Evolutionary conservation across 1,140 invertebrate species (phyloP).

Genomic region (Macrosteles quadrilineatus): DNA sequence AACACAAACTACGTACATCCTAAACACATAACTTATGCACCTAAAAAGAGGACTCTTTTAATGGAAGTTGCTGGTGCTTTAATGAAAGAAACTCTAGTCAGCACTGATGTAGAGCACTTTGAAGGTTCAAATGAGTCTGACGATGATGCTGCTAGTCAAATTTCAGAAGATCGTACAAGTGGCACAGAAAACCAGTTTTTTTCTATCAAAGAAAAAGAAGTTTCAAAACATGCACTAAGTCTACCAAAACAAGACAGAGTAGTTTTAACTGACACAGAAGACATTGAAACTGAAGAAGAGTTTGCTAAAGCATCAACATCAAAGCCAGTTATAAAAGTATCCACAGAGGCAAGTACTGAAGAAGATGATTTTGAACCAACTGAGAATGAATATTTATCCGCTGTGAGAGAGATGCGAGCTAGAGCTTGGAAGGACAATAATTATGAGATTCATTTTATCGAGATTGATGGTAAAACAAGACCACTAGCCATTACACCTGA

Average conservation of each 20-base stretch:
- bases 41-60: conserved; percentile 6
- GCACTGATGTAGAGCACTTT: conserved; percentile 33
- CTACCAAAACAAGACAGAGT: conserved; percentile 13
- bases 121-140: conserved; percentile 23
- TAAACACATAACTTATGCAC: neutral
- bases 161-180: neutral
- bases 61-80: conserved; percentile 17
- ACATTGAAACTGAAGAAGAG: conserved; percentile 37
- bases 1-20: neutral
- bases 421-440: conserved; percentile 34
- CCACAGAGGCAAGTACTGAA: conserved; percentile 32
- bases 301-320: neutral
- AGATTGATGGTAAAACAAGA: conserved; percentile 33
- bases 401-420: conserved; percentile 36
- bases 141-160: conserved; percentile 7
- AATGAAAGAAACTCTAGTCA: conserved; percentile 16
- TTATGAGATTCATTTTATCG: conserved; percentile 36
- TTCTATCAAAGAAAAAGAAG: conserved; percentile 3
- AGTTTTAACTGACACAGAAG: conserved; percentile 35
- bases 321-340: conserved; percentile 5
- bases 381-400: conserved; percentile 31
- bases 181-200: neutral
- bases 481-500: conserved; percentile 34
- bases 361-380: conserved; percentile 38
- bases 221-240: neutral